Evolutionary conservation across 2,888 invertebrate species (phyloP).

Genomic region (Lutraria lutraria): DNA sequence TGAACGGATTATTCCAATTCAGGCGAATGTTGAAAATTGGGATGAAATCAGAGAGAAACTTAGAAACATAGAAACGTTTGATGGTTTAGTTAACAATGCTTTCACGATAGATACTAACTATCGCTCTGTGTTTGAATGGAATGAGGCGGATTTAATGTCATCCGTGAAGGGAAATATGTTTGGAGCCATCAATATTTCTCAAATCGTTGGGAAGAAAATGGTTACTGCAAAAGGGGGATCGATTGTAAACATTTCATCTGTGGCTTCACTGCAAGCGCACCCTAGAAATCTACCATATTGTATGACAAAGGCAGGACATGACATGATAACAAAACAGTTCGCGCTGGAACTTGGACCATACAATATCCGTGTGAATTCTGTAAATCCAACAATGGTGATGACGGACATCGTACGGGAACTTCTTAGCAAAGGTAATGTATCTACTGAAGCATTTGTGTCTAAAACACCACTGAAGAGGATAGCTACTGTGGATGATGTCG

Average conservation of each 20-base stretch:
- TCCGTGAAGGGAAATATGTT: background rate
- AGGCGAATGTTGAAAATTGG: no score
- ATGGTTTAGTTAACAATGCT: no score
- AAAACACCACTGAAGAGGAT: constrained; percentile 93
- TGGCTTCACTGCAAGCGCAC: constrained; percentile 90
- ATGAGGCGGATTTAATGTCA: no score
- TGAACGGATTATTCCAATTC: no score
- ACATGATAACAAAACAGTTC: constrained; percentile 90
- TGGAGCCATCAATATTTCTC: constrained; percentile 91
- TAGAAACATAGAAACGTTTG: no score
- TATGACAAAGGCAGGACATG: constrained; percentile 95
- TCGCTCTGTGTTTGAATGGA: no score
- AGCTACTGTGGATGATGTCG: constrained; percentile 87
- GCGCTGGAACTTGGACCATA: constrained; percentile 93
- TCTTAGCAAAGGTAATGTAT: constrained; percentile 89
- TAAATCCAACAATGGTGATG: constrained; percentile 96
- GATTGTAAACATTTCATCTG: constrained; percentile 96
- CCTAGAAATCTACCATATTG: constrained; percentile 92
- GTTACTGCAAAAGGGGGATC: constrained; percentile 91
- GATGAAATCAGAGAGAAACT: no score
- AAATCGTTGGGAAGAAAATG: constrained; percentile 91
- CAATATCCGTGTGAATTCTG: constrained; percentile 93
- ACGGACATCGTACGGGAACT: constrained; percentile 93
- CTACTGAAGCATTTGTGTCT: constrained; percentile 89
- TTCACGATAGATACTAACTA: no score